Evolutionary conservation across 2,797 vertebrate species (phyloP), one percentile per base, ranked within the genome.

Genomic region (Acridotheres tristis): DNA sequence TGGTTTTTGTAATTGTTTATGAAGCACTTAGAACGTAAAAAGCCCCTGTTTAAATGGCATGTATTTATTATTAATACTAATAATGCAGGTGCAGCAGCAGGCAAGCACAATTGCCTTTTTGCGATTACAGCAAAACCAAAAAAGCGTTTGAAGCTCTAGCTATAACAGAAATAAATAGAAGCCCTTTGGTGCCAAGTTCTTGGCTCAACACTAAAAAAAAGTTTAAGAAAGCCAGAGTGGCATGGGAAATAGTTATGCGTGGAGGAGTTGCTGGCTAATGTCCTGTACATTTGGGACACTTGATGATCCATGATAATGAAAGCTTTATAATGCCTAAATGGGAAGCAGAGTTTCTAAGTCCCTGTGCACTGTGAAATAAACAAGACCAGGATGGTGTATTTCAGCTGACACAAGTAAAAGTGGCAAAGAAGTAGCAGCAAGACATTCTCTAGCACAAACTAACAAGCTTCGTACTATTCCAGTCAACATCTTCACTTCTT

Each of bases 41-140:
- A 82, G 14, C 11, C 18, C 36, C 38, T 68, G 22, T 63, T 91
- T 68, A 93, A 88, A 72, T 87, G 51, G 20, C 66, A 75, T 1
- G 1, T 40, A 81, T 90, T 68, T 93, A 87, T 93, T 87, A 89
- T 85, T 89, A 89, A 91, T 65, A 68, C 7, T 59, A 85, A 78
- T 57, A 75, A 72, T 21, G 27, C 54, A 89, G 74, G 25, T 85
- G 45, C 18, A 61, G 59, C 26, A 84, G 15, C 36, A 87, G 42
- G 18, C 30, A 91, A 85, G 38, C 7, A 20, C 1, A 12, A 43
- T 45, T 71, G 22, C 20, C 42, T 75, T 77, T 69, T 32, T 58
- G 36, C 77, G 19, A 50, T 58, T 17, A 71, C 26, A 68, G 30
- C 21, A 74, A 65, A 53, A 84, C 26, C 5, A 55, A 66, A 80